Evolutionary conservation across 2,797 vertebrate genomes (phyloP).

Genomic region (Tapirus indicus): DNA sequence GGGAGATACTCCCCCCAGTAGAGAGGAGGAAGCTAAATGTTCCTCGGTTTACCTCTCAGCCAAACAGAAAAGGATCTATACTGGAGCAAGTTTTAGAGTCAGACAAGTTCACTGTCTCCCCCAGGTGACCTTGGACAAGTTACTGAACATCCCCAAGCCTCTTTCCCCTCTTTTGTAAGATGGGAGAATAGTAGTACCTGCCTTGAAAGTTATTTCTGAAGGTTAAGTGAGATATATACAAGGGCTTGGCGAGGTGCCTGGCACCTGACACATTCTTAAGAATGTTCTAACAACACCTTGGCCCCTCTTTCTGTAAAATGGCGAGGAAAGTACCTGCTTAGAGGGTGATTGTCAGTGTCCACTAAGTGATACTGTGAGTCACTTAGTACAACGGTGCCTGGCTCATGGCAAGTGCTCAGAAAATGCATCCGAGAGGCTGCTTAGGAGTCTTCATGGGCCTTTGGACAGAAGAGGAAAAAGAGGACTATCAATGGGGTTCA

Average conservation of each 20-base stretch:
- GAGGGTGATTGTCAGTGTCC: not conserved
- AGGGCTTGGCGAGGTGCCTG: not conserved
- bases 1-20: rapidly evolving
- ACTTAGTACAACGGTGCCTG: rapidly evolving
- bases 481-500: not conserved
- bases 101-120: not conserved
- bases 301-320: not conserved
- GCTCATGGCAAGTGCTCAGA: not conserved
- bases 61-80: not conserved
- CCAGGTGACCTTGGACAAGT: not conserved
- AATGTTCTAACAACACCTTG: not conserved
- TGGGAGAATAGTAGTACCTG: not conserved
- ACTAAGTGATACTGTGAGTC: not conserved
- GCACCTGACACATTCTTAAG: not conserved
- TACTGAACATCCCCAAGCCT: not conserved
- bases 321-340: not conserved
- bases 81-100: not conserved
- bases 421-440: not conserved
- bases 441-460: not conserved
- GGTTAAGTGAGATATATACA: not conserved
- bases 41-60: not conserved
- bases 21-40: not conserved
- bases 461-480: not conserved
- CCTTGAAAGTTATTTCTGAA: not conserved
- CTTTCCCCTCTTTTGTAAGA: not conserved